Evolutionary conservation across 2,113 vertebrate genomes (phyloP).

Genomic region (Cebidichthys violaceus): DNA sequence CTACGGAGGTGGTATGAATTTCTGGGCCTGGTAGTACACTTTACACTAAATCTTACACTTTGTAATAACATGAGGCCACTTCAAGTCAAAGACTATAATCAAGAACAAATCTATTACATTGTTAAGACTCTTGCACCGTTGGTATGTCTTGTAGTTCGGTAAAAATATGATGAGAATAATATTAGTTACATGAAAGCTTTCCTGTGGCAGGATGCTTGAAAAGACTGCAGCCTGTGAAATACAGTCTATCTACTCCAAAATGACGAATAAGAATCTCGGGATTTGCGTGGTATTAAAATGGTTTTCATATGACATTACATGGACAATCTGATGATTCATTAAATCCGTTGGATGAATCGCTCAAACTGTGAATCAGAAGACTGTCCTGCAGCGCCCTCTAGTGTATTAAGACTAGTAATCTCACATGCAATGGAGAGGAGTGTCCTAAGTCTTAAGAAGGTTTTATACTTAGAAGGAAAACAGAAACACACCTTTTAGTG

Average conservation of each 20-base stretch:
- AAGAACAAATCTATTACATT: conserved; percentile 62
- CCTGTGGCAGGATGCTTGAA: conserved; percentile 20
- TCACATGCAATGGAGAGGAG: background rate
- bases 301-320: conserved; percentile 51
- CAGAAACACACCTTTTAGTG: background rate
- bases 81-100: conserved; percentile 67
- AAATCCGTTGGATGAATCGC: conserved; percentile 30
- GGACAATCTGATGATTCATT: conserved; percentile 45
- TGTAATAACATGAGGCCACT: conserved; percentile 70
- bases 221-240: conserved; percentile 29
- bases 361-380: conserved; percentile 31
- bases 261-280: conserved; percentile 45
- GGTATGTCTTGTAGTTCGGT: conserved; percentile 29
- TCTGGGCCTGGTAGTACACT: conserved; percentile 59
- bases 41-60: conserved; percentile 72
- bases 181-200: conserved; percentile 46
- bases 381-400: conserved; percentile 68
- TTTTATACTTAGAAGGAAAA: background rate
- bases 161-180: conserved; percentile 56
- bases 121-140: conserved; percentile 57
- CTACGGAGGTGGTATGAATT: conserved; percentile 49
- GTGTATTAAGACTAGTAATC: conserved; percentile 27
- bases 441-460: background rate
- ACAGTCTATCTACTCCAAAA: conserved; percentile 24
- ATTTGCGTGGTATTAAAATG: conserved; percentile 59